A percentile compares a stretch with the other conserved stretches of the same genome.
phyloP scores from a whole-genome alignment of 1,140 invertebrate species.

The Hycleus cichorii region DNA sequence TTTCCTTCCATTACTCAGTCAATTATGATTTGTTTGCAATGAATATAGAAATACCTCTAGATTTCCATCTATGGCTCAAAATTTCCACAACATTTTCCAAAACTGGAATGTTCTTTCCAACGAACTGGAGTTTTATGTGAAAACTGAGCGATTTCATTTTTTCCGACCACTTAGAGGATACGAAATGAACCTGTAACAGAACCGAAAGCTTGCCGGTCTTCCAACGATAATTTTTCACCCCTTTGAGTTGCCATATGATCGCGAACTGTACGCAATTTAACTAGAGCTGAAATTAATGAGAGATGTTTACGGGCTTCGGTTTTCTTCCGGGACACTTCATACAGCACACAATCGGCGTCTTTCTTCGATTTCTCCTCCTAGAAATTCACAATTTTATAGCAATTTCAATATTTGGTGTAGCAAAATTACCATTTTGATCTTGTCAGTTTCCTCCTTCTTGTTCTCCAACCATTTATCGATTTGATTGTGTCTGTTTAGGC shows the following conservation, averaged over 20 bases:
- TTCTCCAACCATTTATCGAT: constrained; percentile 55
- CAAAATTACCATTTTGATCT: constrained; percentile 44
- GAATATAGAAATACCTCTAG: too few species aligned
- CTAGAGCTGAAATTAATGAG: constrained; percentile 51
- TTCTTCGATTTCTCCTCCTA: constrained; percentile 53
- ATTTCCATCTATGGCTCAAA: too few species aligned
- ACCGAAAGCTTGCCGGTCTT: constrained; percentile 35
- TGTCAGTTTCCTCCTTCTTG: constrained; percentile 53
- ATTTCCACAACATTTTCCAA: too few species aligned
- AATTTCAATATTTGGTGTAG: too few species aligned
- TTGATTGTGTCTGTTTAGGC: constrained; percentile 44
- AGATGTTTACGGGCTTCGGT: constrained; percentile 58
- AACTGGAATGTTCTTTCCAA: too few species aligned
- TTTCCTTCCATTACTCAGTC: too few species aligned
- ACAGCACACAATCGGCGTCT: constrained; percentile 60
- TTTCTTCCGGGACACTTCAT: constrained; percentile 60
- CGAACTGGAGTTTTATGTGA: too few species aligned
- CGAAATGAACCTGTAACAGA: constrained; percentile 25
- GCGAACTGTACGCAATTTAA: constrained; percentile 54
- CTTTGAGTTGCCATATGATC: constrained; percentile 51
- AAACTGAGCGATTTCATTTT: too few species aligned
- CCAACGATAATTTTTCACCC: constrained; percentile 48
- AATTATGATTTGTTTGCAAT: too few species aligned
- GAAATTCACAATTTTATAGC: too few species aligned
- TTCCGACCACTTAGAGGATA: not conserved